These are phyloP conservation scores for Luidia sarsii DNA, from an alignment of 53 echinoderm and acorn worm species.

Conservation along the genomic window DNA sequence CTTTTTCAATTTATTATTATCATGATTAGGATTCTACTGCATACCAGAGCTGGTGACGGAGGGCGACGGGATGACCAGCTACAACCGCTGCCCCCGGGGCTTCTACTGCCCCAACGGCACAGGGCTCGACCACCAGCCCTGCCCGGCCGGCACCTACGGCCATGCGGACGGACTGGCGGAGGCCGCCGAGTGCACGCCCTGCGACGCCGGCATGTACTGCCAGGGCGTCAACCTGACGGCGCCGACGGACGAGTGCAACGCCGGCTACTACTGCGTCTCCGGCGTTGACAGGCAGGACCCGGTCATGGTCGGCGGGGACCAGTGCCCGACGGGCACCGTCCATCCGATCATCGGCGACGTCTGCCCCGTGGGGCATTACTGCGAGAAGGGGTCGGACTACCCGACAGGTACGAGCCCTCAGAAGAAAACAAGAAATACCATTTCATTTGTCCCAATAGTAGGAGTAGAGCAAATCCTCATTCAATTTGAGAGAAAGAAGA, in stretches of 20 bases:
- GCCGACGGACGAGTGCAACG: slow-evolving; percentile 66
- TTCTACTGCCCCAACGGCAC: slow-evolving; percentile 98
- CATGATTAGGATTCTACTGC: slow-evolving; percentile 98
- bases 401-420: slow-evolving; percentile 71
- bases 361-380: slow-evolving; percentile 91
- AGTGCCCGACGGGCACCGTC: slow-evolving; percentile 91
- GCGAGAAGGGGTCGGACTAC: slow-evolving; percentile 69
- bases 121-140: slow-evolving; percentile 96
- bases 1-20: too few relatives aligned
- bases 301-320: slow-evolving; percentile 73
- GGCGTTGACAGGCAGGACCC: slow-evolving; percentile 81
- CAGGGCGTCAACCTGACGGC: slow-evolving; percentile 85
- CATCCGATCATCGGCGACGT: slow-evolving; percentile 94
- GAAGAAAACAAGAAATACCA: not conserved
- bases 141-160: slow-evolving; percentile 92
- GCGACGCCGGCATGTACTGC: slow-evolving; percentile 90
- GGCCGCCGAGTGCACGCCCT: slow-evolving; percentile 87
- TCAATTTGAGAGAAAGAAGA: too few relatives aligned
- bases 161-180: slow-evolving; percentile 65
- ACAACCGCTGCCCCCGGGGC: slow-evolving; percentile 76
- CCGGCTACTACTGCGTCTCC: slow-evolving; percentile 89
- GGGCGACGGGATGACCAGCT: slow-evolving; percentile 72
- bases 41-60: slow-evolving; percentile 80
- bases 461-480: too few relatives aligned
- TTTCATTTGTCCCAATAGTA: not conserved